phyloP scores from a whole-genome alignment of 2,113 vertebrate species.

The Serranochromis macrocephalus region DNA sequence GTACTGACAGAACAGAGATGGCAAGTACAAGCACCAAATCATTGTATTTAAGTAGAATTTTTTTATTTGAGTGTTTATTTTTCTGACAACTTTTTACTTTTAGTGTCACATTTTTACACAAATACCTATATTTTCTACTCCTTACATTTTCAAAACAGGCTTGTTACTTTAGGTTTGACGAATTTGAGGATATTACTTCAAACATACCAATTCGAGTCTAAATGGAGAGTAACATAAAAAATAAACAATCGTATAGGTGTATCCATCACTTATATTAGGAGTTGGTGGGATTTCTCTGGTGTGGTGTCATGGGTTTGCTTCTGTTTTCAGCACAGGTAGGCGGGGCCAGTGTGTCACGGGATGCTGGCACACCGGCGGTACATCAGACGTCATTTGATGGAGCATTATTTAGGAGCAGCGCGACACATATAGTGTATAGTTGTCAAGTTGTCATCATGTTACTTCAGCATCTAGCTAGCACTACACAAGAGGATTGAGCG shows the following conservation, averaged over 20 bases:
- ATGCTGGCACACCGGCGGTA: too few species aligned
- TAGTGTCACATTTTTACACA: background rate
- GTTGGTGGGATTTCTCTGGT: too few species aligned
- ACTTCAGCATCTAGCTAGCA: background rate
- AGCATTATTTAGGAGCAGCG: too few species aligned
- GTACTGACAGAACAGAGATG: background rate
- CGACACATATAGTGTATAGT: background rate
- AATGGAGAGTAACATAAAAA: background rate
- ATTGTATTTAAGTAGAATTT: background rate
- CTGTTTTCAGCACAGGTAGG: too few species aligned
- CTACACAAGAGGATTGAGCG: accelerated
- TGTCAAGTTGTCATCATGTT: background rate
- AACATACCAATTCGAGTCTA: background rate
- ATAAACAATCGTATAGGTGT: background rate
- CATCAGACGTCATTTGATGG: too few species aligned
- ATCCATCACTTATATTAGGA: background rate
- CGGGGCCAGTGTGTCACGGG: too few species aligned
- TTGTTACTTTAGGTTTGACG: background rate
- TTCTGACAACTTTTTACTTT: background rate
- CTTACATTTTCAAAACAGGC: background rate
- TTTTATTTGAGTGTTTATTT: background rate
- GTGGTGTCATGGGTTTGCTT: too few species aligned
- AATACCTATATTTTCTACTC: background rate
- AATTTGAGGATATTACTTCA: background rate
- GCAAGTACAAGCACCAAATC: background rate